Percentiles rank a stretch among this genome's conserved stretches.
phyloP scores from a whole-genome alignment of 2,888 invertebrate species.

The Diaperis boleti region DNA sequence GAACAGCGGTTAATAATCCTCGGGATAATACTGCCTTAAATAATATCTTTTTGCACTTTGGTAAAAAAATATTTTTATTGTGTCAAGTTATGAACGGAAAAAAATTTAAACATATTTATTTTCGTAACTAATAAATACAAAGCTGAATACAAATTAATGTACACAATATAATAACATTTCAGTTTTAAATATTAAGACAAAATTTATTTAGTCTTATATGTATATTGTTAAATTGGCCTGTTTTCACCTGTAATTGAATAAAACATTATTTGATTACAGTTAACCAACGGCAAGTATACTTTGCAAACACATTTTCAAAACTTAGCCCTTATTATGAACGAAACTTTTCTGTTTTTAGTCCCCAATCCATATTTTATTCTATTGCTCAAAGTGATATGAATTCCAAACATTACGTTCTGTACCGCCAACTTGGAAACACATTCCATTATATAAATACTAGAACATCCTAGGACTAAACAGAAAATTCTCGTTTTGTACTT shows the following conservation, averaged over 20 bases:
- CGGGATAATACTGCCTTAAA: too few species aligned
- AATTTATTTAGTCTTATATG: slow-evolving; percentile 35
- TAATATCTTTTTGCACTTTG: too few species aligned
- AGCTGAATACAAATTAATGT: slow-evolving; percentile 40
- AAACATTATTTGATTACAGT: too few species aligned
- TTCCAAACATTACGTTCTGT: not conserved
- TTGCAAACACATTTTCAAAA: slow-evolving; percentile 12
- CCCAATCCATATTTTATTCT: not conserved
- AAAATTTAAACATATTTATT: slow-evolving; percentile 44
- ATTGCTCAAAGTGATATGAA: slow-evolving; percentile 18
- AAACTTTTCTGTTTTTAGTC: not conserved
- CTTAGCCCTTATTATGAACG: not conserved
- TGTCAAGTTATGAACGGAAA: too few species aligned
- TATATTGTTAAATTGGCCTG: too few species aligned
- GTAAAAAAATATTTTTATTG: too few species aligned
- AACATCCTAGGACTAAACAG: too few species aligned
- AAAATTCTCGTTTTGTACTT: not conserved
- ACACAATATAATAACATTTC: slow-evolving; percentile 9
- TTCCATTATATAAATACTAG: too few species aligned
- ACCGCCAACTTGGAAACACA: not conserved
- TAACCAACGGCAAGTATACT: not conserved
- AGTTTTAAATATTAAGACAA: slow-evolving; percentile 21
- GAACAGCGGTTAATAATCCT: too few species aligned
- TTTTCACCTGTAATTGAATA: too few species aligned
- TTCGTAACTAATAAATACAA: slow-evolving; percentile 38